Conservation (phyloP, 2,113 vertebrate genomes). For the Callionymus lyra region DNA sequence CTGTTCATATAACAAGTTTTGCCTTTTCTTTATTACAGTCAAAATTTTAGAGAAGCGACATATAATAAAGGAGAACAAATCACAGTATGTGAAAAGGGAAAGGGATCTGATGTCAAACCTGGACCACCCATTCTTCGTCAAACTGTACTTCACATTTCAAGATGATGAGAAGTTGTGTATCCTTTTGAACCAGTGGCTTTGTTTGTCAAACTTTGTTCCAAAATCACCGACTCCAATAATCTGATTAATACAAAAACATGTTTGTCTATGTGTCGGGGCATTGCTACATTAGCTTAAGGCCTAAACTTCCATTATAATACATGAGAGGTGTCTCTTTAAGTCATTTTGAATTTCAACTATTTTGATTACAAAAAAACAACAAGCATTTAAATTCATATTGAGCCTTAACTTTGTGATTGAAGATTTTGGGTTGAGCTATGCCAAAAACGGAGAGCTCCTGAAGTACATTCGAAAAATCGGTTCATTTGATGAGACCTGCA, state of each 20-base stretch:
- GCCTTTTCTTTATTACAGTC: slow-evolving; percentile 66
- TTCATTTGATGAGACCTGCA: slow-evolving; percentile 98
- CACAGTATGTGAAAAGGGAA: slow-evolving; percentile 93
- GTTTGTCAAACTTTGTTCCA: too few relatives aligned
- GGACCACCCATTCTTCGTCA: slow-evolving; percentile 97
- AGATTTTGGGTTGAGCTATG: slow-evolving; percentile 99
- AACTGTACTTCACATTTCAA: slow-evolving; percentile 98
- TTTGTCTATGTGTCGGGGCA: too few relatives aligned
- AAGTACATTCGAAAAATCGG: slow-evolving; percentile 99
- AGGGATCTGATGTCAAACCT: slow-evolving; percentile 94
- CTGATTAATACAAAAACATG: too few relatives aligned
- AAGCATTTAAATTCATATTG: too few relatives aligned
- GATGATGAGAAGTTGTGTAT: slow-evolving; percentile 99
- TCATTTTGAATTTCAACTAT: too few relatives aligned
- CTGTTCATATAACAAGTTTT: not conserved
- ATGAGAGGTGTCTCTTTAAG: too few relatives aligned
- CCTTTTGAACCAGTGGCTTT: slow-evolving; percentile 51
- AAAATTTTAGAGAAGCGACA: slow-evolving; percentile 98
- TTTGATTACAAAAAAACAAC: too few relatives aligned
- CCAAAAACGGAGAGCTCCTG: slow-evolving; percentile 95
- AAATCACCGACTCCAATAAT: too few relatives aligned
- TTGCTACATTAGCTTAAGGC: too few relatives aligned
- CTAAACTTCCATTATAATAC: too few relatives aligned
- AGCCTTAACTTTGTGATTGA: slow-evolving; percentile 54
- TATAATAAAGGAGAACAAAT: slow-evolving; percentile 98